phyloP scores from a whole-genome alignment of 2,113 vertebrate genomes.

The Solea senegalensis region DNA sequence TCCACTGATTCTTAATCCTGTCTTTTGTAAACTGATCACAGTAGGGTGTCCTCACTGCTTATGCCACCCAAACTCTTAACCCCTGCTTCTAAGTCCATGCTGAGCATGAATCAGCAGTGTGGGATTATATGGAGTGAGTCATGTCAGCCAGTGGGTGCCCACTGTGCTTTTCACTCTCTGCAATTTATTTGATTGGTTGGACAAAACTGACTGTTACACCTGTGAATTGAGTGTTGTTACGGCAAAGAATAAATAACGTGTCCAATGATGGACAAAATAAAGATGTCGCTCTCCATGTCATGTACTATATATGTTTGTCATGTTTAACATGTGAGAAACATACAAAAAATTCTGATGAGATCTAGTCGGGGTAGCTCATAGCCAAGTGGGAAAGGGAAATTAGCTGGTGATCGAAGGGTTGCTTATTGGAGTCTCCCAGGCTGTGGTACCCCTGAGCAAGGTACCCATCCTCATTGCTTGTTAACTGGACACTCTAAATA shows the following conservation, averaged over 20 bases:
- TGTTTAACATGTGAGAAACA: background rate
- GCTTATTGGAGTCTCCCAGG: too few species aligned
- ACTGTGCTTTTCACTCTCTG: slow-evolving; percentile 56
- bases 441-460: too few species aligned
- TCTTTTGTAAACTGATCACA: slow-evolving; percentile 56
- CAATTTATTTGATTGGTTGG: slow-evolving; percentile 36
- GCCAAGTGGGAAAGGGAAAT: too few species aligned
- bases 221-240: slow-evolving; percentile 15
- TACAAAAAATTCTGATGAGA: too few species aligned
- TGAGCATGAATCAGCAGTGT: slow-evolving; percentile 71
- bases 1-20: slow-evolving; percentile 63
- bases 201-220: slow-evolving; percentile 13
- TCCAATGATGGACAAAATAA: too few species aligned
- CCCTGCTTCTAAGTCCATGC: slow-evolving; percentile 52
- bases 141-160: slow-evolving; percentile 64
- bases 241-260: slow-evolving; percentile 14
- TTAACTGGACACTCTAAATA: too few species aligned
- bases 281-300: background rate
- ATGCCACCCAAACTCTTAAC: slow-evolving; percentile 70
- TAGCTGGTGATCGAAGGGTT: too few species aligned
- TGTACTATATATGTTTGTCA: background rate
- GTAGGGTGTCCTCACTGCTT: slow-evolving; percentile 66
- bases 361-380: too few species aligned
- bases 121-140: slow-evolving; percentile 69
- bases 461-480: too few species aligned